Percentiles rank a stretch among this genome's conserved stretches.
Conservation (phyloP, 2,888 invertebrate species). For the Andrena trimmerana region DNA sequence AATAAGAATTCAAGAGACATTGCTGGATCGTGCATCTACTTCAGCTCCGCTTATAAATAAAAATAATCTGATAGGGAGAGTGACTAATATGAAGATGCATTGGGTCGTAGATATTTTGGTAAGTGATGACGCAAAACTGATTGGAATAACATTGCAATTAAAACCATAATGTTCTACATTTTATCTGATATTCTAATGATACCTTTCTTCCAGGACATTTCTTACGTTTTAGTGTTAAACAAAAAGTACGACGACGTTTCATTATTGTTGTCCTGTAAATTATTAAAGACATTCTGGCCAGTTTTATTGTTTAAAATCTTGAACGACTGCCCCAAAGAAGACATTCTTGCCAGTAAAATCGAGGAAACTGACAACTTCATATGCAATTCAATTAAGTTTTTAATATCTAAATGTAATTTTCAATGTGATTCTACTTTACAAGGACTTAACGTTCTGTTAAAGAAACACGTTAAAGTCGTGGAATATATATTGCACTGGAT, state of each 20-base stretch:
- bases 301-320: conserved; percentile 76
- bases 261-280: conserved; percentile 69
- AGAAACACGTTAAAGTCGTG: conserved; percentile 69
- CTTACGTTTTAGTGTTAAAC: conserved; percentile 72
- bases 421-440: conserved; percentile 67
- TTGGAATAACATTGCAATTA: background rate
- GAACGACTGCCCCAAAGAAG: conserved; percentile 67
- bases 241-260: conserved; percentile 70
- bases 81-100: conserved; percentile 72
- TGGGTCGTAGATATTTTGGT: conserved; percentile 82
- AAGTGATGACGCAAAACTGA: conserved; percentile 43
- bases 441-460: conserved; percentile 65
- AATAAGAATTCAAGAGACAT: conserved; percentile 67
- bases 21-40: conserved; percentile 69
- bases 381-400: conserved; percentile 73
- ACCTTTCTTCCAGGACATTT: conserved; percentile 76
- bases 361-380: conserved; percentile 61
- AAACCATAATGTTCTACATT: background rate
- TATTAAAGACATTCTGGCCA: conserved; percentile 78
- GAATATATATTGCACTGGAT: conserved; percentile 46
- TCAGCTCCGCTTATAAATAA: conserved; percentile 63
- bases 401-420: conserved; percentile 73
- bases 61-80: conserved; percentile 77
- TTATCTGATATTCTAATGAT: background rate
- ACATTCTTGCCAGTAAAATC: conserved; percentile 54